Evolutionary conservation across 2,797 vertebrate species (phyloP), one percentile per base, ranked within the genome.

Genomic region (Fratercula arctica): DNA sequence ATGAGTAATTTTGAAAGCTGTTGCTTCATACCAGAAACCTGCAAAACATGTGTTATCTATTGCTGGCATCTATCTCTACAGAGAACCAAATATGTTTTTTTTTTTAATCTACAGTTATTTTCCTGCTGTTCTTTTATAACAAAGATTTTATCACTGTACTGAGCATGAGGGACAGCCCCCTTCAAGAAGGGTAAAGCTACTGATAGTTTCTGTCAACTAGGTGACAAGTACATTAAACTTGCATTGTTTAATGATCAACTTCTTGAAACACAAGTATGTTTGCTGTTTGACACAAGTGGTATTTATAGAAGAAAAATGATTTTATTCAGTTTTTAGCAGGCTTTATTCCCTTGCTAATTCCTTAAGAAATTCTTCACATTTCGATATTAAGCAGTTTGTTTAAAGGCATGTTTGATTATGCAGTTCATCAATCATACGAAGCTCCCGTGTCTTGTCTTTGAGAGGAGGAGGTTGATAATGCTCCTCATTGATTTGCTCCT

Each of bases 11-110:
- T 84, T 61, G 20, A 81, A 92, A 90, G 46, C 69, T 86, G 4
- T 95, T 93, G 50, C 54, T 89, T 96, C 87, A 73, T 91, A 50
- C 35, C 69, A 59, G n/a, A 86, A 89, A 59, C n/a, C 19, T 89
- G 61, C 92, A 80, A 87, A 85, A 31, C 10, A 3, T n/a, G 14
- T 12, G 0, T 45, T 89, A 66, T 64, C 87, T 81, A 0, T n/a
- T 88, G 24, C 26, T 86, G 59, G 5, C 67, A 74, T 83, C 73
- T 85, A 1, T 69, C 18, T 82, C 48, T 67, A 25, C 9, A 69
- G 51, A 85, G 48, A 83, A 50, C 12, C 33, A 77, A 56, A 37
- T 64, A 3, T 13, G 2, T 74, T 8, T 33, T 9, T 72, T 2
- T 13, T 66, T 59, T 10, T 23, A n/a, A 16, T 13, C 21, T 48